Evolutionary conservation across 1,140 invertebrate species (phyloP).

Genomic region (Mactra quadrangularis): DNA sequence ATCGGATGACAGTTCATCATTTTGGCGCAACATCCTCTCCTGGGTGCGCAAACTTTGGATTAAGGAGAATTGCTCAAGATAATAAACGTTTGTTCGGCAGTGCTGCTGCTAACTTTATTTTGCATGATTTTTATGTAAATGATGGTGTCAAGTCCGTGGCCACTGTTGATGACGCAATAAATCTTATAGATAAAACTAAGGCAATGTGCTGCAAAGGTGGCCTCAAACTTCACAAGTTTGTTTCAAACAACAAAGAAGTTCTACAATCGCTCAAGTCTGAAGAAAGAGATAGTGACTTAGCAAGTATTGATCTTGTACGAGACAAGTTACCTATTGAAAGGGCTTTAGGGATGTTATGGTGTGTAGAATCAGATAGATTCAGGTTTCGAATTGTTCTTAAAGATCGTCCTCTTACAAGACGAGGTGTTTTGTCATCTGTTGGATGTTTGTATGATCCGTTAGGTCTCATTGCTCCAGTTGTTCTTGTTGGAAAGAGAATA

Average conservation of each 20-base stretch:
- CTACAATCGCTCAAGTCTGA: slow-evolving; percentile 20
- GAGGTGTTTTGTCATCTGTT: slow-evolving; percentile 31
- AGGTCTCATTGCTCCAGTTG: slow-evolving; percentile 61
- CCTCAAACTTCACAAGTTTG: slow-evolving; percentile 59
- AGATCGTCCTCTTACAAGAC: slow-evolving; percentile 27
- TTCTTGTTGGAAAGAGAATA: slow-evolving; percentile 66
- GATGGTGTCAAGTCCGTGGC: slow-evolving; percentile 49
- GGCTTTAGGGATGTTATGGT: slow-evolving; percentile 7
- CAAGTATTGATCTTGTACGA: slow-evolving; percentile 35
- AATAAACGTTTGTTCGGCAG: slow-evolving; percentile 23
- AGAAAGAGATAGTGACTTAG: slow-evolving; percentile 20
- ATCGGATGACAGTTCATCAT: slow-evolving; percentile 64
- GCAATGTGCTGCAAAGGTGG: slow-evolving; percentile 46
- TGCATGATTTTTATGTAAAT: slow-evolving; percentile 63
- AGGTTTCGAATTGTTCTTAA: neutral
- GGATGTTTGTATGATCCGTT: slow-evolving; percentile 66
- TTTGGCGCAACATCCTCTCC: slow-evolving; percentile 67
- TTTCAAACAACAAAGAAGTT: slow-evolving; percentile 54
- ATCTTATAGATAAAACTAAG: slow-evolving; percentile 1
- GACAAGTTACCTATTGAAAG: slow-evolving; percentile 42
- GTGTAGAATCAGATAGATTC: slow-evolving; percentile 27
- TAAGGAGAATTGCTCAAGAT: slow-evolving; percentile 39
- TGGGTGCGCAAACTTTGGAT: slow-evolving; percentile 60
- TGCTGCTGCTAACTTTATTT: slow-evolving; percentile 44
- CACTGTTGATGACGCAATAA: slow-evolving; percentile 29